A percentile compares a stretch with the other conserved stretches of the same genome.
phyloP scores from a whole-genome alignment of 2,797 vertebrate species.

The Discoglossus pictus region DNA sequence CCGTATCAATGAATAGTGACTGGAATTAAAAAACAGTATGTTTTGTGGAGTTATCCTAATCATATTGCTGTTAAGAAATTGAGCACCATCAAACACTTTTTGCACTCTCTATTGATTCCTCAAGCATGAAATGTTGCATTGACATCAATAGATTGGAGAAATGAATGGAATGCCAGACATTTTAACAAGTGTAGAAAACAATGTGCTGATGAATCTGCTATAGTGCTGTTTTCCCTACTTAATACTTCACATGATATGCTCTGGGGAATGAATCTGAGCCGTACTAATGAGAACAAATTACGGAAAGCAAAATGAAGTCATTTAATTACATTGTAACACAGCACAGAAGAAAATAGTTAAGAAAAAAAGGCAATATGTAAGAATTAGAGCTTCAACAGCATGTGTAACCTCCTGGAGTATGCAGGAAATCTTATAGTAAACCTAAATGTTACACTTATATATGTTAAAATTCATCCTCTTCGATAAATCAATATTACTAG shows the following conservation, averaged over 20 bases:
- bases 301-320: slow-evolving; percentile 26
- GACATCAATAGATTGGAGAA: slow-evolving; percentile 40
- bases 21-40: slow-evolving; percentile 43
- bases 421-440: too few species aligned
- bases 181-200: slow-evolving; percentile 33
- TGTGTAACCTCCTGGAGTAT: neutral
- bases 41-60: slow-evolving; percentile 45
- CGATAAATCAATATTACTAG: too few species aligned
- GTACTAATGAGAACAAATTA: slow-evolving; percentile 50
- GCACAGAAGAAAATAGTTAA: slow-evolving; percentile 18
- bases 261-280: slow-evolving; percentile 13
- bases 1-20: slow-evolving; percentile 39
- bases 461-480: too few species aligned
- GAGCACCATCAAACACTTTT: slow-evolving; percentile 27
- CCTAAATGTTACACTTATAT: too few species aligned
- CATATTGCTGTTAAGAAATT: slow-evolving; percentile 2
- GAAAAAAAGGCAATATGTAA: neutral
- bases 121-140: slow-evolving; percentile 42
- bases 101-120: slow-evolving; percentile 39
- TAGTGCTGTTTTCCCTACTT: slow-evolving; percentile 21
- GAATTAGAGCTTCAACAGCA: neutral
- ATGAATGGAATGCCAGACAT: slow-evolving; percentile 46
- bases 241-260: slow-evolving; percentile 42
- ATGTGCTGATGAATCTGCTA: slow-evolving; percentile 43
- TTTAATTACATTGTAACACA: slow-evolving; percentile 43